A percentile compares a stretch with the other conserved stretches of the same genome.
Conservation (phyloP, 53 echinoderm and acorn worm species). For the Temnopleurus reevesii region DNA sequence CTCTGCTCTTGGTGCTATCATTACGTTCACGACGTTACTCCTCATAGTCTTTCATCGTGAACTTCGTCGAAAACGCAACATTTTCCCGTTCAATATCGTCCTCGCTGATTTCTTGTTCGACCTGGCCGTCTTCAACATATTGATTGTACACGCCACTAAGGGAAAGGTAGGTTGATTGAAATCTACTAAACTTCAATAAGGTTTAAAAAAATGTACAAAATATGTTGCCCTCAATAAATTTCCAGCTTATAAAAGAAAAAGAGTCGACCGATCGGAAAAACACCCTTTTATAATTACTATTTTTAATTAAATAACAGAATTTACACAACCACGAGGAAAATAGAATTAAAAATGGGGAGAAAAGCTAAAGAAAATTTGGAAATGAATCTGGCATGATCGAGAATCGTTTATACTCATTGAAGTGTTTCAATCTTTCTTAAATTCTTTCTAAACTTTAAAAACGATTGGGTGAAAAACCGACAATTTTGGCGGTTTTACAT, state of each 20-base stretch:
- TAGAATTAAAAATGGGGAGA: neutral
- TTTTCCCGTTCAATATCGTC: neutral
- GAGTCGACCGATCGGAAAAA: neutral
- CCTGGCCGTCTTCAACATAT: neutral
- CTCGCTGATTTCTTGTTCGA: neutral
- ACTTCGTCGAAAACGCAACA: too few species aligned
- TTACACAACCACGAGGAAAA: neutral
- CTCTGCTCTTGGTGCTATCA: too few species aligned
- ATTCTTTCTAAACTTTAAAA: too few species aligned
- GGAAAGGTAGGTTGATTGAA: neutral
- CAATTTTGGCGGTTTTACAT: too few species aligned
- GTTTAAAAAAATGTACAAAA: neutral
- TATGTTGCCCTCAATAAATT: neutral
- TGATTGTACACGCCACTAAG: neutral
- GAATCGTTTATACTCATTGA: too few species aligned
- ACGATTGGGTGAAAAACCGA: too few species aligned
- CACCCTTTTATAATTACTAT: too few species aligned
- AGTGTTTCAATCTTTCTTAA: too few species aligned
- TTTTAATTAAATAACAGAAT: too few species aligned
- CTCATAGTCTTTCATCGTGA: too few species aligned
- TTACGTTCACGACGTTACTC: too few species aligned
- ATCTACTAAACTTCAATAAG: neutral
- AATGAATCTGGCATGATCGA: neutral
- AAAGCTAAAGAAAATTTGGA: neutral
- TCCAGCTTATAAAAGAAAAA: neutral